Evolutionary conservation across 2,797 vertebrate genomes (phyloP), one percentile per base, ranked within the genome.

Genomic region (Malurus leucopterus): DNA sequence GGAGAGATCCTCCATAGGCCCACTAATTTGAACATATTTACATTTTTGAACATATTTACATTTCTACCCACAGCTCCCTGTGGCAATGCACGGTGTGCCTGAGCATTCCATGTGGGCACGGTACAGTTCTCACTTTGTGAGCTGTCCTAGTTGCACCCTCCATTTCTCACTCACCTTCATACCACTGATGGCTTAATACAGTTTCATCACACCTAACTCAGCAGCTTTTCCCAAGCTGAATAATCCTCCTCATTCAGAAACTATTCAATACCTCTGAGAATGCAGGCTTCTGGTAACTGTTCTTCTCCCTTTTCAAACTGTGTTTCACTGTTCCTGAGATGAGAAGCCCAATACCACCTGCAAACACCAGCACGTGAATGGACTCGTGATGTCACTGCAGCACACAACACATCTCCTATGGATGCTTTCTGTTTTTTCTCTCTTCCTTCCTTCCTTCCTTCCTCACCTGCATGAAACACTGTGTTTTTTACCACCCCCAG

Each of bases 61-160:
- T 36, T 36, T 81, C 47, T 78, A 43, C 32, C 15, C 43, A 65
- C 50, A 84, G 34, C 9, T 53, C 36, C 10, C 36, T 21, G 27
- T 10, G 57, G 34, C 61, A 74, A 46, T 3, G 24, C 32, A 47
- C 3, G 4, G 20, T 51, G 53, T 59, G 30, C 34, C 24, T 7
- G 12, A 76, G 67, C 38, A 32, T 12, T 44, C 68, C 7, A 22
- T 1, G 32, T 19, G 57, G 47, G 44, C 29, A 44, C 3, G 2
- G n/a, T 14, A 20, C 0, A 0, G 43, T 21, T 86, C 58, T 34
- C 1, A 0, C 34, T 76, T 63, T 0, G 1, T 9, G 67, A 84
- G 32, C 30, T 78, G 26, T 4, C 68, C 29, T 5, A 68, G 40
- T 4, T 64, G 32, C 51, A 53, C 17, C 6, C 43, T 71, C 23